phyloP scores from a whole-genome alignment of 2,113 vertebrate species.

The Melanocharis versteri region DNA sequence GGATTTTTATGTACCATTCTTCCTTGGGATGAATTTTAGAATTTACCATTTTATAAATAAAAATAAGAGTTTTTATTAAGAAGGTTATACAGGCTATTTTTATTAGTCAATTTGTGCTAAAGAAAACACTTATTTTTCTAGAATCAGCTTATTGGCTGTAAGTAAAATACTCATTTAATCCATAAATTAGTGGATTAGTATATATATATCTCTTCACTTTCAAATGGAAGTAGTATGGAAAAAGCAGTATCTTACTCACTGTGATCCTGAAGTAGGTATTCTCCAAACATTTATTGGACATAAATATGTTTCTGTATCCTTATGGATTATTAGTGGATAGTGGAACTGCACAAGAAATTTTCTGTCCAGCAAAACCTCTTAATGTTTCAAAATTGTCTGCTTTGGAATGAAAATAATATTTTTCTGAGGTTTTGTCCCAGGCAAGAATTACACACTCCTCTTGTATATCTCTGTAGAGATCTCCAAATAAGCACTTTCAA shows the following conservation, averaged over 20 bases:
- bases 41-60: slow-evolving; percentile 24
- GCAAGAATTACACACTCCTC: not conserved
- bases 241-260: not conserved
- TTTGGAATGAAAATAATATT: not conserved
- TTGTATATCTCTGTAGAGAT: not conserved
- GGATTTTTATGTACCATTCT: not conserved
- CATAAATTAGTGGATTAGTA: not conserved
- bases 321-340: not conserved
- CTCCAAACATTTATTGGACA: not conserved
- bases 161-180: not conserved
- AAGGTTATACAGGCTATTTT: not conserved
- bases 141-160: not conserved
- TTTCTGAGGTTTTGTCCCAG: not conserved
- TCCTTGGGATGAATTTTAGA: not conserved
- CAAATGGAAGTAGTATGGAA: not conserved
- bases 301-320: not conserved
- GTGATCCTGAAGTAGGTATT: not conserved
- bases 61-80: not conserved
- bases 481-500: not conserved
- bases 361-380: not conserved
- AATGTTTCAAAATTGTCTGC: not conserved
- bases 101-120: not conserved
- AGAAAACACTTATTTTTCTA: not conserved
- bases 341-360: not conserved
- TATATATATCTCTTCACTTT: not conserved